Conservation (phyloP, 2,888 invertebrate genomes). For the Parelbella ahira region DNA sequence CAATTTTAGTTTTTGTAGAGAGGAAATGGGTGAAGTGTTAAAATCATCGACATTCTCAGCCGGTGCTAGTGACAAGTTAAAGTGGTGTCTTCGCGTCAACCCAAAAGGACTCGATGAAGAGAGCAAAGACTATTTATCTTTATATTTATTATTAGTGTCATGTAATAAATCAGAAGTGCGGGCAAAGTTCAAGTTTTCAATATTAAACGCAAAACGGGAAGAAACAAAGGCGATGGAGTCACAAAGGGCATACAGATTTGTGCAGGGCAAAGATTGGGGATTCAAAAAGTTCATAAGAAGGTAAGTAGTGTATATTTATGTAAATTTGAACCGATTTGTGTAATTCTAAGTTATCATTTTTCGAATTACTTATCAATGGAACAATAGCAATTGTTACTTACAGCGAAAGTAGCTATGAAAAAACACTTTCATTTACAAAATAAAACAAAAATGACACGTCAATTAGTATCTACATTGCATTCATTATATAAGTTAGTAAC, state of each 20-base stretch:
- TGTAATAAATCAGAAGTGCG: conserved; percentile 99
- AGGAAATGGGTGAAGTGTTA: conserved; percentile 99
- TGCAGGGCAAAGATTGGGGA: conserved; percentile 99
- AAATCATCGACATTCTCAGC: conserved; percentile 99
- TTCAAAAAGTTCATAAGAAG: conserved; percentile 99
- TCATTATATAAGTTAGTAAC: too few relatives aligned
- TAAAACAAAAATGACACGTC: too few relatives aligned
- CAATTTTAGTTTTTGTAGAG: conserved; percentile 99
- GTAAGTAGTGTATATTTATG: conserved; percentile 46
- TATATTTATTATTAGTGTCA: conserved; percentile 98
- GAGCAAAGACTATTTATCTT: conserved; percentile 99
- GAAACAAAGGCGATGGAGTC: conserved; percentile 99
- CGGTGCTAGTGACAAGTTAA: conserved; percentile 99
- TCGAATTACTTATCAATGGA: too few relatives aligned
- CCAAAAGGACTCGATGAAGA: conserved; percentile 99
- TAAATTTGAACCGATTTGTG: too few relatives aligned
- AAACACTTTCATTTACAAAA: too few relatives aligned
- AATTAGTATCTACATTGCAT: too few relatives aligned
- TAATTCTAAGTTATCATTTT: too few relatives aligned
- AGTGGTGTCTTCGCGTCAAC: conserved; percentile 99
- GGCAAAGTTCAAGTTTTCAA: conserved; percentile 99
- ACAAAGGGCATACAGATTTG: conserved; percentile 98
- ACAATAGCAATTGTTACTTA: too few relatives aligned
- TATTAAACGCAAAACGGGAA: conserved; percentile 99
- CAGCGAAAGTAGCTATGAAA: too few relatives aligned